Conservation (phyloP, 2,888 invertebrate genomes). For the Cheilosia pagana region DNA sequence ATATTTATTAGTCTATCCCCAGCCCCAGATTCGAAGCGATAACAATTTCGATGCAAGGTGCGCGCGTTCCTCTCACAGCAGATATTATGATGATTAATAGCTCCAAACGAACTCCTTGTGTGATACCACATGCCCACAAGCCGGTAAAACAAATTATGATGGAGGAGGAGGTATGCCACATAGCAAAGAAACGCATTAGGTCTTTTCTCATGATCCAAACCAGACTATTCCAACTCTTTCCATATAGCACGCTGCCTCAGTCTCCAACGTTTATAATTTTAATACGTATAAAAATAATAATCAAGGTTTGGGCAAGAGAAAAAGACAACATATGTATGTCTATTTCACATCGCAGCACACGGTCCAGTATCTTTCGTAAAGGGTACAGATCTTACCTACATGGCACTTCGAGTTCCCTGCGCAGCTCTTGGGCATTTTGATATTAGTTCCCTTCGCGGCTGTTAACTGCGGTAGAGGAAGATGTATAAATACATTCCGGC, state of each 20-base stretch:
- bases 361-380: slow-evolving; percentile 11
- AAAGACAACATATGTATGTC: slow-evolving; percentile 18
- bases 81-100: slow-evolving; percentile 39
- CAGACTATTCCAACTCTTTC: slow-evolving; percentile 7
- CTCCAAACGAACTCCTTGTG: slow-evolving; percentile 36
- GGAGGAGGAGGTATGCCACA: slow-evolving; percentile 16
- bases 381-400: slow-evolving; percentile 43
- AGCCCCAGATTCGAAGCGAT: slow-evolving; percentile 1
- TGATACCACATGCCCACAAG: slow-evolving; percentile 29
- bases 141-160: slow-evolving; percentile 22
- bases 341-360: slow-evolving; percentile 22
- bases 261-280: slow-evolving; percentile 33
- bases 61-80: slow-evolving; percentile 10
- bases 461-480: slow-evolving; percentile 40
- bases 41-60: slow-evolving; percentile 8
- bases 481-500: slow-evolving; percentile 48
- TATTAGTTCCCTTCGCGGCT: slow-evolving; percentile 36
- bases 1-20: slow-evolving; percentile 23
- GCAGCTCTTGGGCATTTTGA: slow-evolving; percentile 38
- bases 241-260: slow-evolving; percentile 42
- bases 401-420: slow-evolving; percentile 15
- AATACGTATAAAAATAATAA: slow-evolving; percentile 37
- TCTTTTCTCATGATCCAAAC: slow-evolving; percentile 34
- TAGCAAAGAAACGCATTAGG: slow-evolving; percentile 10
- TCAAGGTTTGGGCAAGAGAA: slow-evolving; percentile 30